These are phyloP conservation scores for Hozukius guyotensis DNA, from an alignment of 2,797 vertebrate genomes.

Conservation along the genomic window DNA sequence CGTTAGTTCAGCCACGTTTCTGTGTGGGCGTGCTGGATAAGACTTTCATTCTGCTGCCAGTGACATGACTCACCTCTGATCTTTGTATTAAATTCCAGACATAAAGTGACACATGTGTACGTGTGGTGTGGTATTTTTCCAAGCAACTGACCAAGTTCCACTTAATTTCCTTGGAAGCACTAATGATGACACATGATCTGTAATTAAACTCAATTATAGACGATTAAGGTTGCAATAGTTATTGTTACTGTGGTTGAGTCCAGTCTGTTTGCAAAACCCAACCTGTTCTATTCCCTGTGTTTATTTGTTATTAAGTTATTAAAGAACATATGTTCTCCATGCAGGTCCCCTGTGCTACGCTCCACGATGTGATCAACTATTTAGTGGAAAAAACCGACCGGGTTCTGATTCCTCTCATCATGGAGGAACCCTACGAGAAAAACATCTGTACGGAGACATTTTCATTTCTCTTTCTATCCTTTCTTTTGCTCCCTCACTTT, in stretches of 20 bases:
- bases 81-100: not conserved
- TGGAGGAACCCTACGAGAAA: constrained; percentile 80
- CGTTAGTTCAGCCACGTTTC: not conserved
- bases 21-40: not conserved
- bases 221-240: not conserved
- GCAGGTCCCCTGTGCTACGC: constrained; percentile 81
- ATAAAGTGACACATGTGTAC: not conserved
- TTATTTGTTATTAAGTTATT: not conserved
- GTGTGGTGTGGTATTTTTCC: not conserved
- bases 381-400: constrained; percentile 78
- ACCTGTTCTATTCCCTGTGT: not conserved
- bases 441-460: constrained; percentile 79
- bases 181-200: not conserved
- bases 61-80: not conserved
- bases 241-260: not conserved
- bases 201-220: not conserved
- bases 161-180: not conserved
- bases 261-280: not conserved
- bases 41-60: not conserved
- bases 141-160: not conserved
- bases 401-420: constrained; percentile 75
- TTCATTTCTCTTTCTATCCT: not conserved
- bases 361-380: constrained; percentile 79
- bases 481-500: not conserved
- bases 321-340: not conserved